These are phyloP conservation scores for Amphiura filiformis DNA, from an alignment of 35 echinoderm and acorn worm species.

Conservation along the genomic window DNA sequence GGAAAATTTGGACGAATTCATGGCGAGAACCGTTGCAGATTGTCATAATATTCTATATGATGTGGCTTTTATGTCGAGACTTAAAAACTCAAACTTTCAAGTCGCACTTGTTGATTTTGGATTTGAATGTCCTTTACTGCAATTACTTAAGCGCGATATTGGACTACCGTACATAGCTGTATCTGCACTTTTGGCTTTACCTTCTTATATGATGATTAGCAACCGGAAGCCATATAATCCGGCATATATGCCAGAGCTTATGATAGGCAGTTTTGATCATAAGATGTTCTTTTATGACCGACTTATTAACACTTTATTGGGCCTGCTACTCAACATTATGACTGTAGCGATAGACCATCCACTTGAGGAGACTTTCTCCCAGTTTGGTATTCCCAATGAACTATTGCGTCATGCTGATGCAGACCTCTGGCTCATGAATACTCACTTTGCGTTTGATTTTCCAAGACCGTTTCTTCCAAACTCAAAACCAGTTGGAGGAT, in stretches of 20 bases:
- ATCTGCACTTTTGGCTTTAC: background rate
- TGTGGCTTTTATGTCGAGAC: background rate
- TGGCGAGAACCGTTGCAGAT: background rate
- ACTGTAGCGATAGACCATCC: background rate
- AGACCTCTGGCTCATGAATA: conserved; percentile 19
- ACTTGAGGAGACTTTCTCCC: background rate
- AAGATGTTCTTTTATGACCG: conserved; percentile 27
- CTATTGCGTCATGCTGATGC: background rate
- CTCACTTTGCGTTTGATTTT: conserved; percentile 48
- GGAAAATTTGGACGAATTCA: background rate
- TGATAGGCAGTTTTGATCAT: background rate
- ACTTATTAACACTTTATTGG: background rate
- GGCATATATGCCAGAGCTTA: conserved; percentile 17
- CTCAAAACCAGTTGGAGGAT: conserved; percentile 58
- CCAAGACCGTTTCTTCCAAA: conserved; percentile 54
- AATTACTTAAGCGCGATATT: background rate
- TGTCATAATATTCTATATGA: conserved; percentile 25
- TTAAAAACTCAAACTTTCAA: conserved; percentile 6
- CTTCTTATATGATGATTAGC: background rate
- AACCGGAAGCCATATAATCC: conserved; percentile 15
- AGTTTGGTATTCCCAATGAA: background rate
- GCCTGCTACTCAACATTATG: background rate
- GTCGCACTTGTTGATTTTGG: conserved; percentile 10
- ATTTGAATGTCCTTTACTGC: background rate
- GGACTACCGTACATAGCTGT: background rate